phyloP scores from a whole-genome alignment of 2,797 vertebrate genomes.

The Perodicticus potto region DNA sequence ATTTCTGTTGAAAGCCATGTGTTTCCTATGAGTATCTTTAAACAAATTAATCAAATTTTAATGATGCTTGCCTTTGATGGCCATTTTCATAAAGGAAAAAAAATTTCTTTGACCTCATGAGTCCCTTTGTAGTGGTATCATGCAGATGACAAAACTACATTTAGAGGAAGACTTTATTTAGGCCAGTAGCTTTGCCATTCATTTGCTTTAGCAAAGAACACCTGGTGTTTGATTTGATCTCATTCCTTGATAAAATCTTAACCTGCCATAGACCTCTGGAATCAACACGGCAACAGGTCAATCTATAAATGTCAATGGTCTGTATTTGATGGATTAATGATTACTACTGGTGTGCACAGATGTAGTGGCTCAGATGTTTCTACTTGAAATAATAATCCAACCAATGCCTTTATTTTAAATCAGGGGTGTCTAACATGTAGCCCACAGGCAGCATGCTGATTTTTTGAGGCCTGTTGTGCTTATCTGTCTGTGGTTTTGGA shows the following conservation, averaged over 20 bases:
- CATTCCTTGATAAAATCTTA: neutral
- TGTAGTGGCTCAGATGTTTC: neutral
- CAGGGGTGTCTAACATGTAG: too few species aligned
- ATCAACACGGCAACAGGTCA: neutral
- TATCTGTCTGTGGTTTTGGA: too few species aligned
- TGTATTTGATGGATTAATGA: neutral
- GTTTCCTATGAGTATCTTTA: neutral
- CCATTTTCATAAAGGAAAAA: neutral
- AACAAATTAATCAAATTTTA: neutral
- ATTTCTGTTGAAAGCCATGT: neutral
- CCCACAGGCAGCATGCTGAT: too few species aligned
- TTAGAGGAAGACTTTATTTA: neutral
- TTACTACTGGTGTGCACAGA: rapidly evolving
- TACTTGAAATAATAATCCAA: neutral
- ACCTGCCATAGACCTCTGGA: neutral
- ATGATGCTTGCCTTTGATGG: neutral
- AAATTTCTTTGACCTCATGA: neutral
- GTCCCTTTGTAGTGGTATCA: neutral
- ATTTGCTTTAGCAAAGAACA: neutral
- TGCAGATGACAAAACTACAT: neutral
- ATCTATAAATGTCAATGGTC: neutral
- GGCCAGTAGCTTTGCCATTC: neutral
- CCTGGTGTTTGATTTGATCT: neutral
- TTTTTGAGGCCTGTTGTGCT: too few species aligned
- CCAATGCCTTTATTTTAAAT: neutral